Percentiles rank a stretch among this genome's conserved stretches.
These are phyloP conservation scores for Eilema depressum DNA, from an alignment of 2,888 invertebrate genomes.

Conservation along the genomic window DNA sequence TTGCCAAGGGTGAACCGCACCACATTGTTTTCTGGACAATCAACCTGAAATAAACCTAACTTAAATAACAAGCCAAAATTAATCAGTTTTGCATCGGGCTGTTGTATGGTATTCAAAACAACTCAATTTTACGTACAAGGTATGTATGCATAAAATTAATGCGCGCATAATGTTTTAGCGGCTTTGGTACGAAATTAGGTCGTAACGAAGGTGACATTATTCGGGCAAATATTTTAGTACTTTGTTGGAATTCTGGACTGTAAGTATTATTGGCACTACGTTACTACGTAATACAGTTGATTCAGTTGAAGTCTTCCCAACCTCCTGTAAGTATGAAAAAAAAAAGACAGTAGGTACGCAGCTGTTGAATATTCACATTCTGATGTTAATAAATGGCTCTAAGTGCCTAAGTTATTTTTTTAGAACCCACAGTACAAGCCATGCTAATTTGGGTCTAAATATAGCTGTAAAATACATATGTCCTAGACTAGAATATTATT, in stretches of 20 bases:
- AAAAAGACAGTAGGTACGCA: background rate
- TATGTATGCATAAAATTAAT: background rate
- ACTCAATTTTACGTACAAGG: background rate
- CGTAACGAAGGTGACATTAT: background rate
- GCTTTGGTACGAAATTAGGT: background rate
- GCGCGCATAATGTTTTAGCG: background rate
- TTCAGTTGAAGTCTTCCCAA: background rate
- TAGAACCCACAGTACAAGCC: background rate
- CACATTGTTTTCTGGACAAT: background rate
- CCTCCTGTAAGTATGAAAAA: background rate
- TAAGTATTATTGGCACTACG: background rate
- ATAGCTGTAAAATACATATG: background rate
- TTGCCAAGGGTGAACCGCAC: background rate
- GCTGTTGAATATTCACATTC: background rate
- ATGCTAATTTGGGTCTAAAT: background rate
- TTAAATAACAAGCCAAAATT: background rate
- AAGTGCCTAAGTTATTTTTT: background rate
- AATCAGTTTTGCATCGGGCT: background rate
- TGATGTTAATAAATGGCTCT: background rate
- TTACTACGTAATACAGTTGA: no score
- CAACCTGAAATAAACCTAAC: background rate
- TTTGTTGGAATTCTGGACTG: background rate
- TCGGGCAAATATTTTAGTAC: background rate
- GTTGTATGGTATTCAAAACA: background rate
- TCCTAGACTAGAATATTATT: background rate